Conservation (phyloP, 92 coral and sea anemone species). For the Blastomussa wellsi region DNA sequence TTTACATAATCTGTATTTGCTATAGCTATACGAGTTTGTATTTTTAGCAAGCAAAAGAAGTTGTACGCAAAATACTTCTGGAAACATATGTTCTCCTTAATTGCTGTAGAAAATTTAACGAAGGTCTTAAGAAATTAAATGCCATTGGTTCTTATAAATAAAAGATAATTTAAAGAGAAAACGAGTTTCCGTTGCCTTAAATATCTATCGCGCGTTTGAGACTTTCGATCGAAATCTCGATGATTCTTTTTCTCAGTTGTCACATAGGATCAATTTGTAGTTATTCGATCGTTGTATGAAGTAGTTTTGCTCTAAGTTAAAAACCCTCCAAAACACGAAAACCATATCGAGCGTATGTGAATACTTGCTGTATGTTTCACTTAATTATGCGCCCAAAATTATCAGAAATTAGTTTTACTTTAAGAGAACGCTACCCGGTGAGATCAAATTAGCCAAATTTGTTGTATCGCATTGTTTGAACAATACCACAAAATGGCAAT, state of each 20-base stretch:
- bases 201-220: not conserved
- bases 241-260: not conserved
- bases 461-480: slow-evolving; percentile 12
- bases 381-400: slow-evolving; percentile 12
- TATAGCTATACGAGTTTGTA: slow-evolving; percentile 13
- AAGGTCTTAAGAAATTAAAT: slow-evolving; percentile 17
- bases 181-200: not conserved
- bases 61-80: slow-evolving; percentile 33
- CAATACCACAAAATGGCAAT: slow-evolving; percentile 8
- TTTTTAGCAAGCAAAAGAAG: slow-evolving; percentile 17
- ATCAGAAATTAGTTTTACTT: slow-evolving; percentile 9
- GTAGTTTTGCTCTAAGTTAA: slow-evolving; percentile 8
- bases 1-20: slow-evolving; percentile 5
- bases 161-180: slow-evolving; percentile 20
- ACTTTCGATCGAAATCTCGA: not conserved
- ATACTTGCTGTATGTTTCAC: not conserved
- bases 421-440: not conserved
- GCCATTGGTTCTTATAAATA: slow-evolving; percentile 32
- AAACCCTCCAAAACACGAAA: not conserved
- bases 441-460: slow-evolving; percentile 17
- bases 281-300: not conserved
- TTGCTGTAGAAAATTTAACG: slow-evolving; percentile 33
- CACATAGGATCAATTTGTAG: not conserved
- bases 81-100: slow-evolving; percentile 36
- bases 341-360: not conserved